These are phyloP conservation scores for Lepus americanus DNA, from an alignment of 2,113 vertebrate genomes.

Conservation along the genomic window DNA sequence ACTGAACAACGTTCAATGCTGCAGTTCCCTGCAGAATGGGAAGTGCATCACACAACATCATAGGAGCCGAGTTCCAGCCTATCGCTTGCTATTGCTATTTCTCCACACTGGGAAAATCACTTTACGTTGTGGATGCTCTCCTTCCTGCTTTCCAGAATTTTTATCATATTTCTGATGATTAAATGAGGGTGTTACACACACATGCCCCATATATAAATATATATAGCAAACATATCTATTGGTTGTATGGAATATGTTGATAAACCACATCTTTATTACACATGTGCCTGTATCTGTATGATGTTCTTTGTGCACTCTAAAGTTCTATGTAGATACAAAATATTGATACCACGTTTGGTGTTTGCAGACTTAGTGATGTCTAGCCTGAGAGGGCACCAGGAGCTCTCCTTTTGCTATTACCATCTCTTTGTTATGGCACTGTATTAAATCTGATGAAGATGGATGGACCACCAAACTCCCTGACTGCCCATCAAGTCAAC, in stretches of 20 bases:
- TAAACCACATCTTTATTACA: too few relatives aligned
- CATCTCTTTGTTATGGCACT: background rate
- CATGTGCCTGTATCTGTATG: background rate
- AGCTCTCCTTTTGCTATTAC: background rate
- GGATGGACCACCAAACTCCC: background rate
- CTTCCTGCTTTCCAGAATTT: background rate
- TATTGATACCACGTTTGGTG: background rate
- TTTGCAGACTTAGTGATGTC: background rate
- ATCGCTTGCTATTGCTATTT: background rate
- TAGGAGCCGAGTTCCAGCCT: background rate
- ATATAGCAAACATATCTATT: background rate
- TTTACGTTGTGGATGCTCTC: background rate
- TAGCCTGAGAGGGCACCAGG: background rate
- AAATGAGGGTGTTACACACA: background rate
- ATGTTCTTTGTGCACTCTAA: background rate
- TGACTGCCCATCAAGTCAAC: slow-evolving; percentile 19
- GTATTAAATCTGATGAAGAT: background rate
- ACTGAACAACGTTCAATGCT: background rate
- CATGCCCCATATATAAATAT: background rate
- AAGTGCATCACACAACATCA: background rate
- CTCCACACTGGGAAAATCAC: background rate
- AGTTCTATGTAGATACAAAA: background rate
- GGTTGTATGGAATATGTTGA: background rate
- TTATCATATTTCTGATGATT: background rate
- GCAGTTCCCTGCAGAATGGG: background rate